A percentile compares a stretch with the other conserved stretches of the same genome.
Evolutionary conservation across 2,888 invertebrate genomes (phyloP).

Genomic region (Drosophila acutilabella): DNA sequence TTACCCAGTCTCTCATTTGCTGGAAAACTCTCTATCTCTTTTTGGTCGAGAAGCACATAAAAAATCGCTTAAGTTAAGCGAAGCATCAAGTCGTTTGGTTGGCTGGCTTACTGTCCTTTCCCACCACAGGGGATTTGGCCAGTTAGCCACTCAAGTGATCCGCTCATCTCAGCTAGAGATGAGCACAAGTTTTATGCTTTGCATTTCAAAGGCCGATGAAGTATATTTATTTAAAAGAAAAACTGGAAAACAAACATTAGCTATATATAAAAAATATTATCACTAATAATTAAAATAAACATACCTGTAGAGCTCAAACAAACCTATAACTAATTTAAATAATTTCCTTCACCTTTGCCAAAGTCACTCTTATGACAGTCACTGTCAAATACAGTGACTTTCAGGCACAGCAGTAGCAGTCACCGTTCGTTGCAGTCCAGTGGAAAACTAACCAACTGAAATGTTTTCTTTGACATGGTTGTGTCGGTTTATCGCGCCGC

Average conservation of each 20-base stretch:
- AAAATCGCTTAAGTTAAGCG: slow-evolving; percentile 81
- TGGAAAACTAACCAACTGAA: slow-evolving; percentile 76
- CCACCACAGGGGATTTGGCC: slow-evolving; percentile 76
- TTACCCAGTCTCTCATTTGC: not conserved
- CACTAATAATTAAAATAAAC: too few species aligned
- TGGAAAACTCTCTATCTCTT: slow-evolving; percentile 4
- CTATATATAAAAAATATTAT: too few species aligned
- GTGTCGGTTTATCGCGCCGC: slow-evolving; percentile 78
- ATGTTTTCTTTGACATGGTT: slow-evolving; percentile 78
- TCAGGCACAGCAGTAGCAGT: slow-evolving; percentile 8
- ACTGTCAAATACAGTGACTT: slow-evolving; percentile 47
- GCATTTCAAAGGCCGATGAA: slow-evolving; percentile 1
- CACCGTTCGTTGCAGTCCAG: slow-evolving; percentile 68
- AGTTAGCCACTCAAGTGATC: slow-evolving; percentile 78
- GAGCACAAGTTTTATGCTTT: slow-evolving; percentile 46
- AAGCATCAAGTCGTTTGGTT: slow-evolving; percentile 80
- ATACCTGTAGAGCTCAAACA: too few species aligned
- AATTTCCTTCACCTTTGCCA: not conserved
- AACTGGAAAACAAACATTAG: too few species aligned
- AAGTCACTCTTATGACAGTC: slow-evolving; percentile 16
- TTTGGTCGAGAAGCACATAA: slow-evolving; percentile 61
- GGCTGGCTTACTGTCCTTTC: slow-evolving; percentile 57
- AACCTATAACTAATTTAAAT: too few species aligned
- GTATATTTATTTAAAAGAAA: too few species aligned
- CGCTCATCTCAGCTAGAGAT: slow-evolving; percentile 60